Conservation (phyloP, 2,797 vertebrate genomes). For the Schizopygopsis malacanthus region DNA sequence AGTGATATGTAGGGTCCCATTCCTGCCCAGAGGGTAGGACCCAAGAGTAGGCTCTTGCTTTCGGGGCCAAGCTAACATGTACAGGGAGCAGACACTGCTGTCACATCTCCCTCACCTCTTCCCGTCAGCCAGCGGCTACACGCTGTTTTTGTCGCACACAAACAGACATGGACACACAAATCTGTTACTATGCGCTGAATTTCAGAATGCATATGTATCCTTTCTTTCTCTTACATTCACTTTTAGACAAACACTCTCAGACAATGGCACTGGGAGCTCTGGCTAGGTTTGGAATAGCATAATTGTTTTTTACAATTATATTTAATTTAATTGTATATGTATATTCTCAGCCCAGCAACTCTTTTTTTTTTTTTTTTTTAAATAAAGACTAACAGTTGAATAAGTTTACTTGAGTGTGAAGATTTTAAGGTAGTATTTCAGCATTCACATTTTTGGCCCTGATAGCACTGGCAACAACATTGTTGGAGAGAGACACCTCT, state of each 20-base stretch:
- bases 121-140: constrained; percentile 71
- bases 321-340: neutral
- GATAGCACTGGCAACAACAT: constrained; percentile 75
- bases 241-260: neutral
- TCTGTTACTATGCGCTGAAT: neutral
- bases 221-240: neutral
- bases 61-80: constrained; percentile 79
- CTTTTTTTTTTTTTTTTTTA: neutral
- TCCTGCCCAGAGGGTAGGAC: constrained; percentile 71
- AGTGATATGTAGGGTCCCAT: constrained; percentile 69
- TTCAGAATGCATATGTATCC: neutral
- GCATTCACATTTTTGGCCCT: constrained; percentile 68
- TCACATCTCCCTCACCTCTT: constrained; percentile 79
- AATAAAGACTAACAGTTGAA: neutral
- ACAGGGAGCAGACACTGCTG: constrained; percentile 82
- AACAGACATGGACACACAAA: constrained; percentile 54
- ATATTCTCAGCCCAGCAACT: neutral
- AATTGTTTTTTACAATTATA: too few species aligned
- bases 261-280: neutral
- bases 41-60: constrained; percentile 75
- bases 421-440: constrained; percentile 76
- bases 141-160: constrained; percentile 34
- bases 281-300: neutral
- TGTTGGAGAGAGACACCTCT: constrained; percentile 75
- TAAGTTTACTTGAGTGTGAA: constrained; percentile 74